Conservation (phyloP, 2,888 invertebrate species). For the Brachylomia viminalis region DNA sequence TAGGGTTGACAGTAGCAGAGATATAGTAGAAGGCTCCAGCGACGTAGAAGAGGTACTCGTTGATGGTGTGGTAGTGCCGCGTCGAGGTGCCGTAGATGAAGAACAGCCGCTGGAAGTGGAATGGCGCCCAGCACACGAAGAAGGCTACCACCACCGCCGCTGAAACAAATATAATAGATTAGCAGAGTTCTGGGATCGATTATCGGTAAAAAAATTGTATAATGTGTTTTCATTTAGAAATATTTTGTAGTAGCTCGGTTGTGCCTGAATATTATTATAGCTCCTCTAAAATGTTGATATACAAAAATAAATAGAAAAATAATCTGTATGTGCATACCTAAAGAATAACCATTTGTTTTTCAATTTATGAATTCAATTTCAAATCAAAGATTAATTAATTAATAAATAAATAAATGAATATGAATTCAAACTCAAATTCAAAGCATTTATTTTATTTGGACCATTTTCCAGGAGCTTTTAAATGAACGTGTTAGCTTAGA, state of each 20-base stretch:
- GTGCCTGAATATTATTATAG: not conserved
- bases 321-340: too few species aligned
- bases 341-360: too few species aligned
- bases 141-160: constrained; percentile 98
- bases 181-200: not conserved
- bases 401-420: too few species aligned
- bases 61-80: constrained; percentile 92
- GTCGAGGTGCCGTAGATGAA: constrained; percentile 93
- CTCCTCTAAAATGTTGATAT: not conserved
- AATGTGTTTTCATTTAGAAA: too few species aligned
- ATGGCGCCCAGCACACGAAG: constrained; percentile 99
- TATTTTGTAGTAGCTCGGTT: not conserved
- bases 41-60: constrained; percentile 94
- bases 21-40: constrained; percentile 96
- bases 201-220: too few species aligned
- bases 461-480: too few species aligned
- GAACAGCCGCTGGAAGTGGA: constrained; percentile 97
- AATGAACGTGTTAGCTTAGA: too few species aligned
- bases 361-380: too few species aligned
- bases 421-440: too few species aligned
- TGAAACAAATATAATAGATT: constrained; percentile 80
- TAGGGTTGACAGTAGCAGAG: constrained; percentile 96
- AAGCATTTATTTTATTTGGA: too few species aligned
- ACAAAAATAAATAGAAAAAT: too few species aligned
- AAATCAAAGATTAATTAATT: too few species aligned